Evolutionary conservation across 2,888 invertebrate species (phyloP).

Genomic region (Cryptus viduatorius): DNA sequence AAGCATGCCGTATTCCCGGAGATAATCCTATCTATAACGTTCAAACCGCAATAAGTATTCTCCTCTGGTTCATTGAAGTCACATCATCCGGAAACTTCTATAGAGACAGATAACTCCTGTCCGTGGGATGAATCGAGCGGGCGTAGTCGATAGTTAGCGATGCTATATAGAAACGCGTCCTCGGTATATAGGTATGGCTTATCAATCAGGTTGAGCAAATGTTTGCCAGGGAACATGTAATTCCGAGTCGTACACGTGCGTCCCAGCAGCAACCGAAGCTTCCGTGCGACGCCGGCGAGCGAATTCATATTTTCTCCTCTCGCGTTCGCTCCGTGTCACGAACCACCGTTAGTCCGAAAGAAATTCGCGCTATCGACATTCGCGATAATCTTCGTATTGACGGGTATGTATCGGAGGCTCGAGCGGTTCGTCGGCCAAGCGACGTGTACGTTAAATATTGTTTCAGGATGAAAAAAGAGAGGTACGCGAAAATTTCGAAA

Average conservation of each 20-base stretch:
- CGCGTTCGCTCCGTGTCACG: conserved; percentile 12
- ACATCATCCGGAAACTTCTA: not conserved
- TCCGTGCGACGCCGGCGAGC: not conserved
- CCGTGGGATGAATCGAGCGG: conserved; percentile 19
- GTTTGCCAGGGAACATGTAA: conserved; percentile 62
- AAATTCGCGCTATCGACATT: not conserved
- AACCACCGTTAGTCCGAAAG: not conserved
- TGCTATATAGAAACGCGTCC: not conserved
- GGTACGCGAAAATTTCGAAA: no score
- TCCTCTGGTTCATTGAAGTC: not conserved
- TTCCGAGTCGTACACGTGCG: conserved; percentile 15
- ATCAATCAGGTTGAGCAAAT: conserved; percentile 76
- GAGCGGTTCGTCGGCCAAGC: no score
- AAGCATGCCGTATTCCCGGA: no score
- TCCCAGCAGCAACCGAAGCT: conserved; percentile 7
- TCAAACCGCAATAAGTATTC: not conserved
- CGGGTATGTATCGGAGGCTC: no score
- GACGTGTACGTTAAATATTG: no score
- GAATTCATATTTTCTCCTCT: conserved; percentile 21
- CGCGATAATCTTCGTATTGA: not conserved
- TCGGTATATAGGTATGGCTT: conserved; percentile 70
- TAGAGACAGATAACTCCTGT: not conserved
- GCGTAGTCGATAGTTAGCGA: conserved; percentile 15
- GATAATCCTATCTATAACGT: not conserved
- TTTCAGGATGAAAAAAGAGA: no score